Evolutionary conservation across 1,140 invertebrate species (phyloP).

Genomic region (Oppia nitens): DNA sequence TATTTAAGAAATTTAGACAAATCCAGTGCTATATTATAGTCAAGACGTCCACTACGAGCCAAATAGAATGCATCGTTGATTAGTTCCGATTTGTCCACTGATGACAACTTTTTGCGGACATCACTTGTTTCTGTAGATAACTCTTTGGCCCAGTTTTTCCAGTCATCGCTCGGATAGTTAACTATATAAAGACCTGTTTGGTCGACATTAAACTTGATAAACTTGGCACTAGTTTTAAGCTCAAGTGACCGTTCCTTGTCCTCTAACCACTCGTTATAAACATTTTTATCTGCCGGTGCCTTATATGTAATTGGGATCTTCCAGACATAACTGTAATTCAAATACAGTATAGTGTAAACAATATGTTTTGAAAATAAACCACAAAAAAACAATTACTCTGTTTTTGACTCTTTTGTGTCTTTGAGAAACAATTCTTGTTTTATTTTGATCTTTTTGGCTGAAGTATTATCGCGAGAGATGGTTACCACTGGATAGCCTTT

Average conservation of each 20-base stretch:
- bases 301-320: slow-evolving; percentile 8
- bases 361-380: too few relatives aligned
- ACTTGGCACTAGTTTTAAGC: not conserved
- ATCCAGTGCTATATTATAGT: slow-evolving; percentile 22
- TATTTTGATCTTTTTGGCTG: not conserved
- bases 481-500: slow-evolving; percentile 67
- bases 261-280: not conserved
- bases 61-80: slow-evolving; percentile 31
- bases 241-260: not conserved
- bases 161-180: slow-evolving; percentile 43
- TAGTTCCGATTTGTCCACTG: slow-evolving; percentile 24
- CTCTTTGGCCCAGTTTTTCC: slow-evolving; percentile 1
- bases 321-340: slow-evolving; percentile 1
- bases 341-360: too few relatives aligned
- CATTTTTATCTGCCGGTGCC: not conserved
- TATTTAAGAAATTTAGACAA: slow-evolving; percentile 14
- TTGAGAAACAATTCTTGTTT: slow-evolving; percentile 10
- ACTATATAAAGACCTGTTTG: slow-evolving; percentile 45
- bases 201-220: slow-evolving; percentile 41
- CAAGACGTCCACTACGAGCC: slow-evolving; percentile 23
- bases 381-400: too few relatives aligned
- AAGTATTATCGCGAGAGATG: slow-evolving; percentile 22
- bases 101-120: not conserved
- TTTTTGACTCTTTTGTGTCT: too few relatives aligned
- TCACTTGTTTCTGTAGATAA: not conserved